A percentile compares a stretch with the other conserved stretches of the same genome.
Evolutionary conservation across 2,113 vertebrate species (phyloP).

Genomic region (Gasterosteus nipponicus): DNA sequence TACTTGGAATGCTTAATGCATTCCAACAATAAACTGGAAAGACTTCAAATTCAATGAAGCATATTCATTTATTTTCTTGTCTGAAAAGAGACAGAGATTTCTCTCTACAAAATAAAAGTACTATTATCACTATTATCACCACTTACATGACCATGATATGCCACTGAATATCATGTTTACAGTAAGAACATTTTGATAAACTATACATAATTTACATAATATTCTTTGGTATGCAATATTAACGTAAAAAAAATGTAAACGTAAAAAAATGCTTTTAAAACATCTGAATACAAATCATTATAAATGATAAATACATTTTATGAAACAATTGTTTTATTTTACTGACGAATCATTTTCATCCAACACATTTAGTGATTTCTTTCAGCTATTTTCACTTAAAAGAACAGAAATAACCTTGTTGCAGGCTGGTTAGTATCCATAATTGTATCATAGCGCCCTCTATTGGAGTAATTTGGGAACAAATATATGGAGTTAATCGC

Average conservation of each 20-base stretch:
- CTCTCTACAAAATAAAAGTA: constrained; percentile 15
- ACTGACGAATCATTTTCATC: neutral
- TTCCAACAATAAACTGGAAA: no score
- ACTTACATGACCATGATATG: constrained; percentile 6
- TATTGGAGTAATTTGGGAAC: constrained; percentile 53
- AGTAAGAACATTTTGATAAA: constrained; percentile 24
- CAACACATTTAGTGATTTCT: constrained; percentile 2
- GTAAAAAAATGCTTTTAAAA: neutral
- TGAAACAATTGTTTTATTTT: neutral
- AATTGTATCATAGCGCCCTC: constrained; percentile 59
- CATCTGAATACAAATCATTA: neutral
- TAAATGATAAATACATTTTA: neutral
- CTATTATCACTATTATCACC: neutral
- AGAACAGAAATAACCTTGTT: neutral
- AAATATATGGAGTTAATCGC: neutral
- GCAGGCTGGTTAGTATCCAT: neutral
- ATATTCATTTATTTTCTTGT: constrained; percentile 36
- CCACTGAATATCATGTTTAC: constrained; percentile 6
- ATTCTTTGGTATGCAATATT: constrained; percentile 13
- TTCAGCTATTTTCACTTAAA: constrained; percentile 26
- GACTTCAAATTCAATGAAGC: no score
- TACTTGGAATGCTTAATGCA: no score
- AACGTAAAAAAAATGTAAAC: no score
- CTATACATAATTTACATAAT: constrained; percentile 67
- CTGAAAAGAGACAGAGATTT: constrained; percentile 26